Base-by-base conservation (phyloP, 1,140 invertebrate genomes). In the Homalodisca vitripennis region DNA sequence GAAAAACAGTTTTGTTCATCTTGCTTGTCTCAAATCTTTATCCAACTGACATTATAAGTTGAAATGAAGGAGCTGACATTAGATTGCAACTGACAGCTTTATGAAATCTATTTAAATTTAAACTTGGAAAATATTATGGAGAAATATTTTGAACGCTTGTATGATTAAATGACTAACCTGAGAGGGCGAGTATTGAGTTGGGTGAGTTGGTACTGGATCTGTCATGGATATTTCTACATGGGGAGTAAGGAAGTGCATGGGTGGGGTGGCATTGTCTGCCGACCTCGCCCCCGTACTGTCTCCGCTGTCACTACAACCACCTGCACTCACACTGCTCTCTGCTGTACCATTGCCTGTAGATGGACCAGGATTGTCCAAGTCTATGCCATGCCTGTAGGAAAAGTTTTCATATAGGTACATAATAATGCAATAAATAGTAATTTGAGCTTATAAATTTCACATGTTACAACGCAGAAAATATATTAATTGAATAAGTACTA, bases 151-250 rank as follows among this genome's bases (percentile, higher is more conserved):
- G 41, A 46, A 46, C 41, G n/a, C 41, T n/a, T 46, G 10, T 46
- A 12, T 46, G n/a, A 46, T 46, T n/a, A 6, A 41, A 41, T 69
- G 70, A 73, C 67, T 75, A 76, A 80, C 79, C 72, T 76, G 72
- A n/a, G 74, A 64, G 6, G 80, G 79, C 47, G 80, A 80, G 74
- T 79, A 81, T 32, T 79, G 76, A 34, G 75, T 73, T 6, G 79
- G 76, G 13, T 84, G 79, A 24, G 77, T 74, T 47, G 74, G 73
- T 14, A 79, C 77, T 14, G 84, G 79, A 77, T 92, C 91, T 67
- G 89, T 87, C 85, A 92, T 92, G 34, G 91, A 93, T 80, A 94
- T 94, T 82, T 94, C 92, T 26, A 94, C 91, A 74, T 94, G 92
- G 14, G 92, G 92, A 34, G 92, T 93, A 22, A 94, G 82, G 78